Evolutionary conservation across 2,113 vertebrate species (phyloP), one percentile per base, ranked within the genome.

Genomic region (Tiliqua scincoides): DNA sequence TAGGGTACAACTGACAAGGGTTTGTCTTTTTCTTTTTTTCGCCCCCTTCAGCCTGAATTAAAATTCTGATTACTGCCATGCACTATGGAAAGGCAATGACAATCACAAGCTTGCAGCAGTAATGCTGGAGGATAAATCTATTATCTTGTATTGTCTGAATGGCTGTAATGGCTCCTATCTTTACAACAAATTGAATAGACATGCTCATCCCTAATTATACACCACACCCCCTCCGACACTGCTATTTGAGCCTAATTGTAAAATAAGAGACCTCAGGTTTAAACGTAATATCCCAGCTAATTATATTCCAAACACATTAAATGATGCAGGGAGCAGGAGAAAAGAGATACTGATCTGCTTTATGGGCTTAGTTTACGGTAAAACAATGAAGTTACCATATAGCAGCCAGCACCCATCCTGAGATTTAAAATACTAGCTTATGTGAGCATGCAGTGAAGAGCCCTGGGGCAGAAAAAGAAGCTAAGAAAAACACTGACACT

Each of bases 1-100:
- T 81, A 20, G 20, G 61, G 23, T 83, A 88, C 52, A 76, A 82
- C 48, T 77, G 75, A 65, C 80, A 88, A 27, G 8, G 79, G 87
- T 89, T 72, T 88, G 32, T 35, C 23, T 12, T 3, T 23, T 27
- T 27, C 40, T 37, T 11, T 12, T 27, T 12, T 27, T 21, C 59
- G 54, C 81, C 54, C 32, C 57, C n/a, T 6, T 84, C 85, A 93
- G 37, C 86, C 74, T 88, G 93, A 94, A 97, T 95, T 94, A 94
- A 94, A 96, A 95, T 92, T 91, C 84, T 93, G 93, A 95, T 96
- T 95, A 92, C 84, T 93, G 94, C 77, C 85, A 91, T 93, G 77
- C 79, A 62, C 91, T 79, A 81, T 82, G 82, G 74, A 93, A 95
- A 92, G 73, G 84, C 32, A 90, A 92, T 89, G 93, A 93, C 88